Percentiles rank a stretch among this genome's conserved stretches.
Conservation (phyloP, 2,113 vertebrate species). For the Emydocephalus ijimae region DNA sequence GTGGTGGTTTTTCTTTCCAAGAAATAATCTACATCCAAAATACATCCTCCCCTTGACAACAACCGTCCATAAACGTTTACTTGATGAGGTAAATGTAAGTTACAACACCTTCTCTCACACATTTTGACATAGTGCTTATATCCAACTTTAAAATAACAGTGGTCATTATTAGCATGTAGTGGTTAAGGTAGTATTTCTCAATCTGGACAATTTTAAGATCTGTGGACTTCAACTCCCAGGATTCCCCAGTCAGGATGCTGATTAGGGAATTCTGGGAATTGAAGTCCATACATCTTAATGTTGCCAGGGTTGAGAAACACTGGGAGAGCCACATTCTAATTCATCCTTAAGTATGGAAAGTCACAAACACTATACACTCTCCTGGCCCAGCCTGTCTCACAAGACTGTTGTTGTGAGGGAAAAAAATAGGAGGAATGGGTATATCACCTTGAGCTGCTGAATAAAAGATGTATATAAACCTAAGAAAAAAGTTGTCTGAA, state of each 20-base stretch:
- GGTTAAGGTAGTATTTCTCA: background rate
- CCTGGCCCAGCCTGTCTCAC: background rate
- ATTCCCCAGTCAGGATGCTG: background rate
- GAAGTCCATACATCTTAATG: background rate
- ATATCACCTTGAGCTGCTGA: background rate
- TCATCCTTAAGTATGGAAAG: background rate
- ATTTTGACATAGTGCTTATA: background rate
- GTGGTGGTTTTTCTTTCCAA: background rate
- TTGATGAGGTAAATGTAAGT: background rate
- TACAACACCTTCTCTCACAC: background rate
- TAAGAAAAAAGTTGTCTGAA: background rate
- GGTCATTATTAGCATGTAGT: background rate
- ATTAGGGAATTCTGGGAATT: background rate
- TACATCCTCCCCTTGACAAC: background rate
- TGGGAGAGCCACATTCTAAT: background rate
- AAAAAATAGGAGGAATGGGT: background rate
- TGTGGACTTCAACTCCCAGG: background rate
- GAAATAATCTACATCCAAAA: background rate
- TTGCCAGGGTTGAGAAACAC: background rate
- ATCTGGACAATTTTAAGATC: background rate
- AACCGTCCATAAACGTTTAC: background rate
- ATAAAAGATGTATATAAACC: background rate
- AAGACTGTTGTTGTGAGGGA: background rate
- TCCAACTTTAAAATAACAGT: background rate
- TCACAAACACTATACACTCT: background rate